Base-by-base conservation (phyloP, 2,797 vertebrate species). In the Pseudomugil gertrudae region DNA sequence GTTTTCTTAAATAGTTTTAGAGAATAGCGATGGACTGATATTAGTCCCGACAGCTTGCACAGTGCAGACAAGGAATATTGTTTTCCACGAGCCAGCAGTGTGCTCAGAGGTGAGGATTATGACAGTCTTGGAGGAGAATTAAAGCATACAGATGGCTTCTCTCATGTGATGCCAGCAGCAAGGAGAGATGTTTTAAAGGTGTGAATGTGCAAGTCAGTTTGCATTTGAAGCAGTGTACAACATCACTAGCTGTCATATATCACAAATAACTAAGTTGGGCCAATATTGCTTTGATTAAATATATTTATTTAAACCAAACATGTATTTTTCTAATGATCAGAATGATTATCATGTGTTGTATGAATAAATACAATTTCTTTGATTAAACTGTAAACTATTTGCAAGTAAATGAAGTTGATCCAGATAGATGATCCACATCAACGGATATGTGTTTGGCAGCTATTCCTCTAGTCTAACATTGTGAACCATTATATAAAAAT, bases 121-220 rank as follows among this genome's bases (percentile, higher is more conserved):
- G 76, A 69, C 74, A 79, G 83, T 84, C 76, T 82, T 87, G 76
- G 43, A 66, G 58, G 62, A 81, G 89, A 87, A 73, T 90, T 88
- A 90, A 82, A 80, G 59, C 75, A 52, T 90, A 57, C 89, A 91
- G 90, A 92, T 90, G 90, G 89, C 73, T 82, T 36, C 81, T 83
- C 67, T 88, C 83, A 87, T 89, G 84, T 88, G 87, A 90, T 84
- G 82, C 80, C 84, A 81, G 77, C 84, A 86, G 84, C 78, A 84
- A 61, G 53, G 59, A 55, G 71, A 78, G 66, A 63, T 73, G 69
- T 80, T 63, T 43, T 66, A 66, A 45, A 69, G 66, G 83, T 55
- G 59, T 43, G 57, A 74, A 29, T n/a, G 40, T 43, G 27, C 54
- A n/a, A 29, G 61, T 29, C 17, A 64, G 70, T 56, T 51, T 71